Evolutionary conservation across 1,140 invertebrate species (phyloP).

Genomic region (Heliconius nattereri): DNA sequence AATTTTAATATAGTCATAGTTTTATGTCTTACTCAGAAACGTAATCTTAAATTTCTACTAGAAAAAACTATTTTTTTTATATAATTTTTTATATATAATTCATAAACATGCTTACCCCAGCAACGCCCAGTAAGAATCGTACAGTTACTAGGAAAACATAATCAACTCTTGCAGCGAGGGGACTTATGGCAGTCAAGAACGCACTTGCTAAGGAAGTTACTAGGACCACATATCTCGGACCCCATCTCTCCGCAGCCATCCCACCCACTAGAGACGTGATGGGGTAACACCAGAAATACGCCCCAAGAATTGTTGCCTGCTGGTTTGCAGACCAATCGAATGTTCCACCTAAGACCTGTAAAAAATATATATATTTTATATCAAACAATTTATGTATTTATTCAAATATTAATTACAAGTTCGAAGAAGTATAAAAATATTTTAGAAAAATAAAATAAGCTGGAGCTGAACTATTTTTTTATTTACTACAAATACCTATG

Average conservation of each 20-base stretch:
- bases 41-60: neutral
- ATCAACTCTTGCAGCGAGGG: conserved; percentile 83
- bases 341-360: conserved; percentile 42
- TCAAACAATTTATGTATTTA: neutral
- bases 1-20: too few relatives aligned
- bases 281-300: conserved; percentile 86
- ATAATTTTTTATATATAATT: neutral
- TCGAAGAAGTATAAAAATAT: neutral
- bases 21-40: neutral
- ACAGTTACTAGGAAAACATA: conserved; percentile 83
- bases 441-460: too few relatives aligned
- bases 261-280: conserved; percentile 85
- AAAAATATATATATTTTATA: neutral
- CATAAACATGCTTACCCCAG: conserved; percentile 78
- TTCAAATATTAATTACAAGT: neutral
- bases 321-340: conserved; percentile 83
- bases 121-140: conserved; percentile 85
- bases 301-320: conserved; percentile 85
- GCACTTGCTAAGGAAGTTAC: conserved; percentile 84
- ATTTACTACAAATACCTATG: too few relatives aligned
- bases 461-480: too few relatives aligned
- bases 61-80: neutral
- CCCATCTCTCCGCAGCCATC: conserved; percentile 87
- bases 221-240: conserved; percentile 87
- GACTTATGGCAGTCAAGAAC: conserved; percentile 86